These are phyloP conservation scores for Fistularia commersonii DNA, from an alignment of 2,797 vertebrate species.

Conservation along the genomic window DNA sequence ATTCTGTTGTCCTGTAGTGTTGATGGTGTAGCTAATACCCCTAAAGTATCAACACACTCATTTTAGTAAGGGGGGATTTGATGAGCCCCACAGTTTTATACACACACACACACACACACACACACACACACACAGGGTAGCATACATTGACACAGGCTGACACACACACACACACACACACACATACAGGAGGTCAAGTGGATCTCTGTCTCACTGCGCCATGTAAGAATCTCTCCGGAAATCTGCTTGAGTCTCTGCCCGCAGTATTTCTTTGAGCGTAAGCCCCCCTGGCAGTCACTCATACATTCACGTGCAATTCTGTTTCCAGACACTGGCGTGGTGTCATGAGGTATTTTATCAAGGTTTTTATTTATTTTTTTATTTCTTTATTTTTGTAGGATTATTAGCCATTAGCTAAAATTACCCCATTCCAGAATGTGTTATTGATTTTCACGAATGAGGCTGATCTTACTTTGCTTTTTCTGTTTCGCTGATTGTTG, in stretches of 20 bases:
- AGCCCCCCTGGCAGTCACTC: constrained; percentile 36
- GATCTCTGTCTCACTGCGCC: constrained; percentile 39
- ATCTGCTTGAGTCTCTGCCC: constrained; percentile 49
- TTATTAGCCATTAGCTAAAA: no score
- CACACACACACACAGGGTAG: not conserved
- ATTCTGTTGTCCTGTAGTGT: constrained; percentile 23
- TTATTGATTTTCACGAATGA: no score
- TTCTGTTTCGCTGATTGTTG: no score
- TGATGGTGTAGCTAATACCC: constrained; percentile 25
- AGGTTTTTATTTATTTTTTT: no score
- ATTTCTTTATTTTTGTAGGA: no score
- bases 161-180: no score
- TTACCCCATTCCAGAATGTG: no score
- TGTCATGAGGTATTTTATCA: no score
- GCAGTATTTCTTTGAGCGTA: constrained; percentile 19
- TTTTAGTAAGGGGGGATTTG: constrained; percentile 39
- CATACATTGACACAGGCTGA: no score
- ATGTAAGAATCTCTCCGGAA: constrained; percentile 47
- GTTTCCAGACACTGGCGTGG: no score
- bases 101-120: constrained; percentile 10
- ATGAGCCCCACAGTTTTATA: constrained; percentile 23
- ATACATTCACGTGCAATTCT: no score
- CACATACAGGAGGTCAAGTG: constrained; percentile 22
- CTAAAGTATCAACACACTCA: constrained; percentile 11
- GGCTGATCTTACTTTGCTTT: no score